Base-by-base conservation (phyloP, 2,797 vertebrate genomes). In the Cossypha dichroa region DNA sequence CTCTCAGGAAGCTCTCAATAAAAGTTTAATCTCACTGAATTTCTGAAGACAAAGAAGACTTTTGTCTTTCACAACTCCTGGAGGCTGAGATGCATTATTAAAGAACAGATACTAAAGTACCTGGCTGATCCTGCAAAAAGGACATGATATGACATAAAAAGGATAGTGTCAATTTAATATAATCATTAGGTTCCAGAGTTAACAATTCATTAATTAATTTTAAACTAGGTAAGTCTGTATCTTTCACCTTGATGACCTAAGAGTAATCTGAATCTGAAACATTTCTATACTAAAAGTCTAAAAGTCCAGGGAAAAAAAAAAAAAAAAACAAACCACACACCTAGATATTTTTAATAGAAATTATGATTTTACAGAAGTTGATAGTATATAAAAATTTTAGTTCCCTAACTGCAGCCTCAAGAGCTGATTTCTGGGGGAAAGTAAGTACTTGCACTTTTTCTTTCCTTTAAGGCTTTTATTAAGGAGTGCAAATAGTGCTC, bases 201-300 rank as follows among this genome's bases (percentile, higher is more conserved):
- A 93, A 93, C 85, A 77, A 80, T 85, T 63, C n/a, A 43, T 90
- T 70, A 85, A 87, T 56, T 88, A 85, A 46, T 85, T 83, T 64
- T 72, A 88, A 91, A 68, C 1, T 0, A 69, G 10, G 4, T 14
- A 76, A 40, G 18, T 14, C 40, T 60, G 9, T 48, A n/a, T 11
- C 41, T 67, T 86, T 75, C 60, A 77, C 31, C 34, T 80, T 64
- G 17, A 77, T 56, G 49, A 77, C 59, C 33, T 56, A 28, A 28
- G 28, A 52, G 3, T 38, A 78, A 94, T 23, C 28, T 63, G 31
- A 81, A 85, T 76, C 34, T 40, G 15, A 85, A 90, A 64, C 9
- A 51, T 62, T 72, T 74, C 49, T 60, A 46, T 38, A 72, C 3
- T 22, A 64, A 86, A 77, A 52, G 20, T 13, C 34, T 6, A 76